phyloP scores from a whole-genome alignment of 2,113 vertebrate species.

The Corythoichthys haematopterus region DNA sequence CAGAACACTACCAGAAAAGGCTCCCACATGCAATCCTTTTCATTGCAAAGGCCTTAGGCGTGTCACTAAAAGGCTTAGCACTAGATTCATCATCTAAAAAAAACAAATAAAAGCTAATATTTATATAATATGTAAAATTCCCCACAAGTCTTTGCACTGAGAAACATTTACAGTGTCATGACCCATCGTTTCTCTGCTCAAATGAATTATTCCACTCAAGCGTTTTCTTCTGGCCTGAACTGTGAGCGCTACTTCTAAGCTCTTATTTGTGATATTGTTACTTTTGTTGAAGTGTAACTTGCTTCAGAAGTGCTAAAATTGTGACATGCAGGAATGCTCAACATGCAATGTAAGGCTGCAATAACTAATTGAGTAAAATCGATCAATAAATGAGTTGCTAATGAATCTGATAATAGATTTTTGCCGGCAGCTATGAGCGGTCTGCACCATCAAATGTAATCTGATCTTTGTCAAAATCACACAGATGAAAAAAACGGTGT shows the following conservation, averaged over 20 bases:
- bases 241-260: constrained; percentile 24
- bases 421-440: constrained; percentile 1
- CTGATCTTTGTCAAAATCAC: too few species aligned
- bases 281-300: constrained; percentile 35
- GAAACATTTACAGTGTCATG: neutral
- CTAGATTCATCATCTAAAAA: neutral
- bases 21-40: constrained; percentile 29
- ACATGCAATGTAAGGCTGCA: neutral
- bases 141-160: neutral
- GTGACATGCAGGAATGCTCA: neutral
- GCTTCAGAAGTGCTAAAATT: constrained; percentile 10
- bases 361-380: too few species aligned
- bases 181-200: neutral
- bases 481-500: too few species aligned
- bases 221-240: constrained; percentile 11
- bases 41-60: constrained; percentile 28
- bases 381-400: too few species aligned
- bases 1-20: constrained; percentile 50
- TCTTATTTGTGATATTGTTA: constrained; percentile 25
- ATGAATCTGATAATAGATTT: constrained; percentile 13
- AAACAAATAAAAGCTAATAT: constrained; percentile 4
- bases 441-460: too few species aligned
- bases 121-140: neutral
- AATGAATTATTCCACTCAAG: constrained; percentile 1
- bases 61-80: constrained; percentile 27